These are phyloP conservation scores for Bombus difficillimus DNA, from an alignment of 1,140 invertebrate genomes.

Conservation along the genomic window DNA sequence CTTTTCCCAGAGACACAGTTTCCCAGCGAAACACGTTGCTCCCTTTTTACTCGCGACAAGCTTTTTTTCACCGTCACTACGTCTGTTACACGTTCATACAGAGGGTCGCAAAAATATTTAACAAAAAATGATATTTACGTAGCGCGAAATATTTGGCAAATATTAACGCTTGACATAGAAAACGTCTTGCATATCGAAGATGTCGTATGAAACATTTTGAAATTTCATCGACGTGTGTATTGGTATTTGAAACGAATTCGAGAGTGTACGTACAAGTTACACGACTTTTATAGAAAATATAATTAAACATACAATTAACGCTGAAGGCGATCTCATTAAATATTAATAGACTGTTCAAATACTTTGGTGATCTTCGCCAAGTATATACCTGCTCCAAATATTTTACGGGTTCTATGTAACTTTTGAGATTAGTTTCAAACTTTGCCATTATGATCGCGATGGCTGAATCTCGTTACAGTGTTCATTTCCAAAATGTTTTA, in stretches of 20 bases:
- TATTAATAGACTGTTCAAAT: not conserved
- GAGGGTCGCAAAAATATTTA: not conserved
- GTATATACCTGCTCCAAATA: not conserved
- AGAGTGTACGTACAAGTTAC: no score
- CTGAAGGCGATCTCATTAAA: no score
- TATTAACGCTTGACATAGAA: no score
- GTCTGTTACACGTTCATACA: not conserved
- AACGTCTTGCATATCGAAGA: no score
- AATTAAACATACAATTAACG: no score
- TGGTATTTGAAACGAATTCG: no score
- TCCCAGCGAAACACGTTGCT: not conserved
- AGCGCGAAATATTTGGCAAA: not conserved
- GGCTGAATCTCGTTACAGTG: no score
- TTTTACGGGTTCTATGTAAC: not conserved
- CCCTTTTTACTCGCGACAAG: not conserved
- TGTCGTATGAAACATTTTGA: not conserved
- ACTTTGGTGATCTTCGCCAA: not conserved
- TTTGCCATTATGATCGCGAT: not conserved
- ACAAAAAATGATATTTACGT: no score
- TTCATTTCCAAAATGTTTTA: not conserved
- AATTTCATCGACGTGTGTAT: no score
- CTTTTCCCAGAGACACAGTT: conserved; percentile 25
- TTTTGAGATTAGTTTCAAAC: not conserved
- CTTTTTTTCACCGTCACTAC: not conserved
- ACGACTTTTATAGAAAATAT: no score